Base-by-base conservation (phyloP, 2,888 invertebrate species). In the Torymus aiolomorphi region DNA sequence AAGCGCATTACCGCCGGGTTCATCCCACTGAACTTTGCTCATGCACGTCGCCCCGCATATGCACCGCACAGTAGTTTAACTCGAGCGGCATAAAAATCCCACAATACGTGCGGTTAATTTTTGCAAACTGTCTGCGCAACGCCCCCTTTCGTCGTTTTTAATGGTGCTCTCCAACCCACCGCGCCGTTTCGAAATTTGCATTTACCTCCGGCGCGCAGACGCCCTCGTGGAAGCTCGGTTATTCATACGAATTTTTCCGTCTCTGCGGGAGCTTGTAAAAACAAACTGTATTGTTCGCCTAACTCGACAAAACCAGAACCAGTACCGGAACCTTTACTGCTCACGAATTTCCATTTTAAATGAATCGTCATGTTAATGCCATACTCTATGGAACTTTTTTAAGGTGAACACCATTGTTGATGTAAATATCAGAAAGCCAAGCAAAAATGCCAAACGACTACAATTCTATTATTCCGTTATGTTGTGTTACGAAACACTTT, bases 1-100 rank as follows among this genome's bases (percentile, higher is more conserved):
- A 88, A 89, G 87, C 86, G 85, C 85, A 87, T 89, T 89, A 88
- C 84, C 78, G 85, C 82, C 83, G 84, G 31, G 82, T 80, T 83
- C 81, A 83, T 82, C 83, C 82, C 82, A 84, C 84, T 87, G 85
- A 87, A 88, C 86, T 85, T 85, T 85, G 56, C 56, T 76, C 31
- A 52, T 56, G n/a, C 74, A 20, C 52, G 11, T 84, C 80, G 83
- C 84, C 24, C 13, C 31, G 31, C 31, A 31, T 31, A 31, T 31
- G 31, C 31, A 3, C 5, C 31, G 31, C 31, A 31, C 31, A 31
- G 31, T 31, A 69, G 14, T 51, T 13, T 14, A 67, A 78, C 80
- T 73, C 16, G 31, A 11, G 49, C 31, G 16, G 16, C 61, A 63
- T 56, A 76, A 66, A 76, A 69, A 31, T 31, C 42, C 13, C 16